Evolutionary conservation across 2,113 vertebrate species (phyloP).

Genomic region (Cacatua alba): DNA sequence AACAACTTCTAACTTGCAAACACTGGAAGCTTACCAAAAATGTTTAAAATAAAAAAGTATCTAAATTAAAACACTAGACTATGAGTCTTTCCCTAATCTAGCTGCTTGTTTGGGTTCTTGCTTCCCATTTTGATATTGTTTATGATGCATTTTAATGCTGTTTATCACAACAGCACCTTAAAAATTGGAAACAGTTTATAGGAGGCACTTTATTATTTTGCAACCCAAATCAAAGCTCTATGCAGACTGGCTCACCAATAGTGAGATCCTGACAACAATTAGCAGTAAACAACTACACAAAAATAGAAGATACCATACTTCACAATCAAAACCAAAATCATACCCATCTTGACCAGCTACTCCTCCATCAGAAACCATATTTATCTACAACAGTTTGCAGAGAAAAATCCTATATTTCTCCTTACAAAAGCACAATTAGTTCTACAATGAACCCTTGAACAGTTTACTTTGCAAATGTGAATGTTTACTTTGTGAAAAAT

Average conservation of each 20-base stretch:
- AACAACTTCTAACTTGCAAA: background rate
- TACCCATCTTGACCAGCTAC: background rate
- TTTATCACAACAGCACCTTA: background rate
- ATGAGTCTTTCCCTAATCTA: background rate
- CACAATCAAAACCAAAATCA: background rate
- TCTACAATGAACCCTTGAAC: background rate
- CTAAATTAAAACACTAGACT: background rate
- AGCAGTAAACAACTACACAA: background rate
- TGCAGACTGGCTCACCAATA: background rate
- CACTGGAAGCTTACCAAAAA: background rate
- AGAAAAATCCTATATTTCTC: background rate
- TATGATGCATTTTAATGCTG: background rate
- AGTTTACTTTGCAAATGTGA: background rate
- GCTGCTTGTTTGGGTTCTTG: background rate
- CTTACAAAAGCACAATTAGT: background rate
- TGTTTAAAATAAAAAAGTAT: background rate
- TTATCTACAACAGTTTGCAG: background rate
- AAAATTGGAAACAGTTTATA: background rate
- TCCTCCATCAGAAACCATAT: background rate
- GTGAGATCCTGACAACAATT: background rate
- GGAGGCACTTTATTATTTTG: background rate
- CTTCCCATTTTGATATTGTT: background rate
- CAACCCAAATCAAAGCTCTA: background rate
- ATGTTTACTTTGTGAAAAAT: background rate
- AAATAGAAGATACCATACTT: background rate